These are phyloP conservation scores for Eurystomus gularis DNA, from an alignment of 2,113 vertebrate genomes.

Conservation along the genomic window DNA sequence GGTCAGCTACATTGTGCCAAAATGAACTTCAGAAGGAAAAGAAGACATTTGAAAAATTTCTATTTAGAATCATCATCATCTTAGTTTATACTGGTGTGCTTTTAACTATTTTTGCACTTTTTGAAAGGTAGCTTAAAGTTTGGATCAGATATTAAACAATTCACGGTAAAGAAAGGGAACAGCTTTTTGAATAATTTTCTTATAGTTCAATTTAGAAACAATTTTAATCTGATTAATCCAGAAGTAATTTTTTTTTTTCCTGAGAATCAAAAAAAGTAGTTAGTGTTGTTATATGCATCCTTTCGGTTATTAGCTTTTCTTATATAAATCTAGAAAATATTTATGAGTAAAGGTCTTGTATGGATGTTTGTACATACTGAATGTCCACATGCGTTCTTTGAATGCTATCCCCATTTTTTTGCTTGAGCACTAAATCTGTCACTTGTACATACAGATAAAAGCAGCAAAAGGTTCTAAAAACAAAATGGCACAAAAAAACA, in stretches of 20 bases:
- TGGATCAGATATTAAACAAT: not conserved
- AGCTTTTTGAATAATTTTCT: not conserved
- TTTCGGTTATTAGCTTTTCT: not conserved
- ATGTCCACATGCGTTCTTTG: not conserved
- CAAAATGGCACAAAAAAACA: not conserved
- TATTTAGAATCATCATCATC: not conserved
- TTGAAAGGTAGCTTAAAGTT: not conserved
- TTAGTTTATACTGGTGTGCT: not conserved
- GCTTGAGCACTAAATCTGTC: not conserved
- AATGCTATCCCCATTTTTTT: not conserved
- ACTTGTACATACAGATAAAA: not conserved
- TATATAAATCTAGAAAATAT: not conserved
- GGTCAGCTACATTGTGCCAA: not conserved
- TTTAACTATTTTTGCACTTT: not conserved
- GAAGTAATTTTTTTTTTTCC: not conserved
- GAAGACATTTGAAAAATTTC: not conserved
- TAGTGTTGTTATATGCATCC: not conserved
- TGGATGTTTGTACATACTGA: not conserved
- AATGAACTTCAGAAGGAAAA: not conserved
- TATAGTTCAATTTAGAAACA: not conserved
- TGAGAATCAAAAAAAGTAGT: not conserved
- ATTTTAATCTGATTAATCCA: not conserved
- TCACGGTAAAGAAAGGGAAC: not conserved
- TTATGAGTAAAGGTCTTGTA: too few species aligned
- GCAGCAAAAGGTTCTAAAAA: not conserved